Conservation (phyloP, 2,888 invertebrate genomes). For the Nematopogon swammerdamellus region DNA sequence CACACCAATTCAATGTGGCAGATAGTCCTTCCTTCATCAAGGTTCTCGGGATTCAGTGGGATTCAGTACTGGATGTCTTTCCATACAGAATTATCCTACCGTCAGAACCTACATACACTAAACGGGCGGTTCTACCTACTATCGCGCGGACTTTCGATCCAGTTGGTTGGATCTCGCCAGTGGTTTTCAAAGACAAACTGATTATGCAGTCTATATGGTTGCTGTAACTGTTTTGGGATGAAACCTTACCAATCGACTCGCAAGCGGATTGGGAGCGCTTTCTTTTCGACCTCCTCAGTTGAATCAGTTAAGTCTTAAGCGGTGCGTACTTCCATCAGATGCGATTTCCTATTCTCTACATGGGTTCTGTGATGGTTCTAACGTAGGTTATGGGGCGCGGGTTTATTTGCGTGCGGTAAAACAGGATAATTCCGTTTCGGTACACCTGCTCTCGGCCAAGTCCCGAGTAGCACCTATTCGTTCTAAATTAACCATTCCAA, state of each 20-base stretch:
- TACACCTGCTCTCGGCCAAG: constrained; percentile 3
- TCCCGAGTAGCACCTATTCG: constrained; percentile 4
- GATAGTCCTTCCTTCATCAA: neutral
- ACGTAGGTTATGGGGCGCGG: constrained; percentile 1
- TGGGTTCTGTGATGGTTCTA: constrained; percentile 3
- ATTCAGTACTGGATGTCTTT: constrained; percentile 1
- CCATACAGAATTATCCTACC: neutral
- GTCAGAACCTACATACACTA: neutral
- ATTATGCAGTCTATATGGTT: constrained; percentile 3
- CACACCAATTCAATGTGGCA: neutral
- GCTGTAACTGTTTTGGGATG: neutral
- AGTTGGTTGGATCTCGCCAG: neutral
- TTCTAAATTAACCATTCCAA: constrained; percentile 2
- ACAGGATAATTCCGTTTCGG: neutral
- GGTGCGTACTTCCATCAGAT: neutral
- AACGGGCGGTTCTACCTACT: neutral
- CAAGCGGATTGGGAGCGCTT: neutral
- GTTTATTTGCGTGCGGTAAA: constrained; percentile 1
- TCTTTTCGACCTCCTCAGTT: neutral
- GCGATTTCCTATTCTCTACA: neutral
- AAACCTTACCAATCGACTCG: neutral
- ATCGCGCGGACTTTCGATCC: constrained; percentile 1
- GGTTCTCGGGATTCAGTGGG: constrained; percentile 2
- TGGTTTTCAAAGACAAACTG: constrained; percentile 3
- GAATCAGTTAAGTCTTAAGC: neutral